phyloP scores from a whole-genome alignment of 2,888 invertebrate genomes.

The Philaethria dido region DNA sequence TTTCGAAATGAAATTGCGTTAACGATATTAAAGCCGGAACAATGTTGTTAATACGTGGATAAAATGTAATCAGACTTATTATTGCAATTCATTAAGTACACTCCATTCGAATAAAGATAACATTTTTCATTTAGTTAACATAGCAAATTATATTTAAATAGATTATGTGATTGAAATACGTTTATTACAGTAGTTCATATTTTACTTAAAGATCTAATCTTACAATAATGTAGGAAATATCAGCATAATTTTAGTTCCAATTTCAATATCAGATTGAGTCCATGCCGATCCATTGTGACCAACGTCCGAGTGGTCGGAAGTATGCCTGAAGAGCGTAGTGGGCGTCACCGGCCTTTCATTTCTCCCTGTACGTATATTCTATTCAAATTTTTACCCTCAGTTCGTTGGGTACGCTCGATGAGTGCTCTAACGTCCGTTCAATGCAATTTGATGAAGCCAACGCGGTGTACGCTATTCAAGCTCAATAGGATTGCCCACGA shows the following conservation, averaged over 20 bases:
- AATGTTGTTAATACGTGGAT: slow-evolving; percentile 37
- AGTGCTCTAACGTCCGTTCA: slow-evolving; percentile 79
- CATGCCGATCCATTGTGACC: slow-evolving; percentile 70
- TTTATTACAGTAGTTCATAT: background rate
- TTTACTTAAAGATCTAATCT: background rate
- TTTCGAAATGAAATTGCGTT: slow-evolving; percentile 45
- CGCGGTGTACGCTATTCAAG: slow-evolving; percentile 69
- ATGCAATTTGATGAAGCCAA: slow-evolving; percentile 81
- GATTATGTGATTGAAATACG: background rate
- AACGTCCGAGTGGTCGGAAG: slow-evolving; percentile 74
- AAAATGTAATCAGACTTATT: slow-evolving; percentile 26
- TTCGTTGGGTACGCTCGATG: slow-evolving; percentile 67
- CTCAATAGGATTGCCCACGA: slow-evolving; percentile 74
- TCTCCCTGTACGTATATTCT: slow-evolving; percentile 66
- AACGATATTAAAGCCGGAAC: slow-evolving; percentile 41
- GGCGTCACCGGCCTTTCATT: slow-evolving; percentile 62
- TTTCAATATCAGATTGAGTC: slow-evolving; percentile 76
- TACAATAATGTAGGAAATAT: slow-evolving; percentile 48
- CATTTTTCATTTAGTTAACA: background rate
- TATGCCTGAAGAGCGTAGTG: slow-evolving; percentile 61
- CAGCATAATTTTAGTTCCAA: slow-evolving; percentile 65
- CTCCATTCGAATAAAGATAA: too few relatives aligned
- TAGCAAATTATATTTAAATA: background rate
- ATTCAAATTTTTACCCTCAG: slow-evolving; percentile 82
- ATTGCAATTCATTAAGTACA: background rate